phyloP scores from a whole-genome alignment of 2,797 vertebrate genomes.

The Tinamus major region DNA sequence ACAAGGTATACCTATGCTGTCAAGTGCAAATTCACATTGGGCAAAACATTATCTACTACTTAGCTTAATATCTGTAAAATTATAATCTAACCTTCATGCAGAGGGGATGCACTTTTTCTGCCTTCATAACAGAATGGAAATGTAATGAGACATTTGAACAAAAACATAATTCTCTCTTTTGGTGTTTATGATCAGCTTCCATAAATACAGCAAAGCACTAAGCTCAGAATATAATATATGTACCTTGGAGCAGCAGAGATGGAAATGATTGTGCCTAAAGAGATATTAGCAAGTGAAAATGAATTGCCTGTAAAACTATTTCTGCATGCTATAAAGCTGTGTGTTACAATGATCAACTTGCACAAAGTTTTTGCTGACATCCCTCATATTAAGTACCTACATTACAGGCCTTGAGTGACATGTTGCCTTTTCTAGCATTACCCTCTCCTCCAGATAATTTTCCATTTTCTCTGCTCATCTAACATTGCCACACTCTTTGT shows the following conservation, averaged over 20 bases:
- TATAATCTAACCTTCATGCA: conserved; percentile 63
- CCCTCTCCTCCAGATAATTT: neutral
- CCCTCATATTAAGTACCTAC: accelerated
- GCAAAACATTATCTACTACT: neutral
- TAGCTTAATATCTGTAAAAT: neutral
- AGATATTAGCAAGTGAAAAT: conserved; percentile 35
- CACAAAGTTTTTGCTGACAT: neutral
- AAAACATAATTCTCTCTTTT: conserved; percentile 65
- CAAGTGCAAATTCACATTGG: conserved; percentile 32
- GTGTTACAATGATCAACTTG: neutral
- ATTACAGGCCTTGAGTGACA: neutral
- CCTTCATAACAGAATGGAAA: conserved; percentile 69
- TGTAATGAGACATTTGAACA: conserved; percentile 69
- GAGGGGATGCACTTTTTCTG: conserved; percentile 41
- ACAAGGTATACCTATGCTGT: neutral
- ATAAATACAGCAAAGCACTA: conserved; percentile 34
- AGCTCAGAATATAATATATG: conserved; percentile 25
- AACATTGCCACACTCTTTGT: neutral
- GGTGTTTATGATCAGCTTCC: conserved; percentile 48
- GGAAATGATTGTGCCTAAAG: neutral
- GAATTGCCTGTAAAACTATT: conserved; percentile 41
- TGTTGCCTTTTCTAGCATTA: neutral
- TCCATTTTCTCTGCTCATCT: neutral
- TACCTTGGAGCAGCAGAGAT: neutral
- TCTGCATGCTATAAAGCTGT: conserved; percentile 33